Conservation (phyloP, 2,888 invertebrate species). For the Synanthedon vespiformis region DNA sequence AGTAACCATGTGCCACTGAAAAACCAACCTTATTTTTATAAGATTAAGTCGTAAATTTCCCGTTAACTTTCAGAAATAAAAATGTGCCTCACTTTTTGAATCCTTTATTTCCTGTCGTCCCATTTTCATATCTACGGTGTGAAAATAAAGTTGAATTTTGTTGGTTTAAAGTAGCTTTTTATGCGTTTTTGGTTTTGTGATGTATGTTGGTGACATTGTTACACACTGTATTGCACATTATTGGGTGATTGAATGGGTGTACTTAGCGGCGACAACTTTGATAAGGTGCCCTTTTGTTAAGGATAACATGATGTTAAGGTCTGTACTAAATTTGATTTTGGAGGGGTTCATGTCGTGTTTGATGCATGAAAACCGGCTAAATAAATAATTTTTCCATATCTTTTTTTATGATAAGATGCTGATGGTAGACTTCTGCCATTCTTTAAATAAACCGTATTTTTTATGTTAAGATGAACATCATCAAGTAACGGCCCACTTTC, state of each 20-base stretch:
- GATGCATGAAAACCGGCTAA: too few species aligned
- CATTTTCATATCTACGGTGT: neutral
- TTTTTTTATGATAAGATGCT: too few species aligned
- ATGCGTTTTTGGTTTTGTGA: conserved; percentile 19
- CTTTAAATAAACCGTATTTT: too few species aligned
- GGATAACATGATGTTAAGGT: conserved; percentile 24
- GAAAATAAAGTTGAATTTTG: neutral
- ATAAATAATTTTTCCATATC: too few species aligned
- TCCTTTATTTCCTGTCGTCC: conserved; percentile 7
- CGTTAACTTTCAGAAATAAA: conserved; percentile 22
- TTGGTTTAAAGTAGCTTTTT: conserved; percentile 7
- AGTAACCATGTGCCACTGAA: conserved; percentile 3
- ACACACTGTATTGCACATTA: conserved; percentile 69
- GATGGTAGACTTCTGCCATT: too few species aligned
- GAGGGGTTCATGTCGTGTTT: neutral
- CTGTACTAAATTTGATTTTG: neutral
- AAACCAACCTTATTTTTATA: conserved; percentile 12
- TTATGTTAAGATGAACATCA: neutral
- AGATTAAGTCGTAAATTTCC: neutral
- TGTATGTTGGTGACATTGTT: conserved; percentile 61
- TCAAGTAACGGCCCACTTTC: neutral
- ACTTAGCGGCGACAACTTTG: conserved; percentile 46
- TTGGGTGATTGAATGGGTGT: conserved; percentile 66
- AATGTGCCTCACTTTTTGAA: conserved; percentile 44
- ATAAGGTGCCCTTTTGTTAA: conserved; percentile 50